These are phyloP conservation scores for Alloplasta piceator DNA, from an alignment of 2,888 invertebrate species.

Conservation along the genomic window DNA sequence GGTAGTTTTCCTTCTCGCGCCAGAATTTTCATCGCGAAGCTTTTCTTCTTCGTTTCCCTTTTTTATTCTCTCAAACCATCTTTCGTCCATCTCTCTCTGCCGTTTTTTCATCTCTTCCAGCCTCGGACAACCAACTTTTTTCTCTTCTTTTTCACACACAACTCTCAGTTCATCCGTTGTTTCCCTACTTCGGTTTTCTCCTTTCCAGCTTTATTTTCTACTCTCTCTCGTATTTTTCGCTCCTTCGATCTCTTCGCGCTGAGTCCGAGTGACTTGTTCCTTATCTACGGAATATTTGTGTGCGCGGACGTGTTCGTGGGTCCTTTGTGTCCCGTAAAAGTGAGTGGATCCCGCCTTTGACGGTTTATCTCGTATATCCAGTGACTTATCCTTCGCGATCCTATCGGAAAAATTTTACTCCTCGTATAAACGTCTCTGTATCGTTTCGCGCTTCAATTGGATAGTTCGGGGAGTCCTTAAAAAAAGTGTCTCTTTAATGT, in stretches of 20 bases:
- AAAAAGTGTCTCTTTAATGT: no score
- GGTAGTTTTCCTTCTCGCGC: slow-evolving; percentile 69
- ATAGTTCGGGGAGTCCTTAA: slow-evolving; percentile 59
- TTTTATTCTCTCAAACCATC: neutral
- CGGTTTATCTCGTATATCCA: slow-evolving; percentile 20
- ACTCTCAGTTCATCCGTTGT: slow-evolving; percentile 12
- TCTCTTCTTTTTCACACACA: slow-evolving; percentile 10
- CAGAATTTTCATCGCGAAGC: slow-evolving; percentile 76
- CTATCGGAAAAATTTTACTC: neutral
- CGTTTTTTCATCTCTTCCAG: slow-evolving; percentile 1
- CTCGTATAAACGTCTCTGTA: neutral
- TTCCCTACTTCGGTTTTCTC: slow-evolving; percentile 19
- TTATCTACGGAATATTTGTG: slow-evolving; percentile 25
- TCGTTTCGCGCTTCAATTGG: neutral
- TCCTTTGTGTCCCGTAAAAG: slow-evolving; percentile 51
- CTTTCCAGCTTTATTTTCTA: neutral
- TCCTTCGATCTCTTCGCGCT: neutral
- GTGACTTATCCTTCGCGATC: slow-evolving; percentile 47
- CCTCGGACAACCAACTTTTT: neutral
- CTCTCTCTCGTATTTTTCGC: slow-evolving; percentile 27
- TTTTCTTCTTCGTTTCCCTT: slow-evolving; percentile 51
- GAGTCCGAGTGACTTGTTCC: neutral
- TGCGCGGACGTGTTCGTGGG: neutral
- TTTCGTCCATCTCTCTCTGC: neutral
- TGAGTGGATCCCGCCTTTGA: slow-evolving; percentile 32